phyloP scores from a whole-genome alignment of 2,888 invertebrate species.

The Dolichopus griseipennis region DNA sequence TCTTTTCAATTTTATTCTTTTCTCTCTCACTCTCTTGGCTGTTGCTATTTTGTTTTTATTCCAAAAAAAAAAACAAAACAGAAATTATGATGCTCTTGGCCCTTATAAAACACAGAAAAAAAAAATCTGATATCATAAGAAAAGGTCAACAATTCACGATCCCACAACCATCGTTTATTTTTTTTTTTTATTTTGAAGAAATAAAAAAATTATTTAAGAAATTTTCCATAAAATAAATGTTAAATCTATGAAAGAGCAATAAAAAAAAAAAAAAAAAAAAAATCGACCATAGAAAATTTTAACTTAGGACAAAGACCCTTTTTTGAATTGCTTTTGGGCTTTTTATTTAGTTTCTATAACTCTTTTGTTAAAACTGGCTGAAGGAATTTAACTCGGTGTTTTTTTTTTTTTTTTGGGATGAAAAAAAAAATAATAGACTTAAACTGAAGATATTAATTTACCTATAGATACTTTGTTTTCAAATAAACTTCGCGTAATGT shows the following conservation, averaged over 20 bases:
- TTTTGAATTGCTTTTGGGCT: background rate
- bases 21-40: too few species aligned
- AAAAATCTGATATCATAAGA: background rate
- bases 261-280: background rate
- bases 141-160: slow-evolving; percentile 1
- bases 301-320: background rate
- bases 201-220: background rate
- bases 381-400: background rate
- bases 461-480: too few species aligned
- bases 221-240: background rate
- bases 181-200: background rate
- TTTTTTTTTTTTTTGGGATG: background rate
- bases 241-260: background rate
- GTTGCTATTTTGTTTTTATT: too few species aligned
- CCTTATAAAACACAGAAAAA: background rate
- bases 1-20: too few species aligned
- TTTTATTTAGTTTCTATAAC: background rate
- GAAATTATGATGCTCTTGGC: background rate
- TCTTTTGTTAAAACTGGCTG: background rate
- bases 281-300: background rate
- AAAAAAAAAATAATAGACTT: background rate
- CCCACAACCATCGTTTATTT: background rate
- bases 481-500: too few species aligned
- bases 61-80: background rate
- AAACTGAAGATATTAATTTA: background rate